Conservation (phyloP, 2,888 invertebrate species). For the Dicyrtomina minuta region DNA sequence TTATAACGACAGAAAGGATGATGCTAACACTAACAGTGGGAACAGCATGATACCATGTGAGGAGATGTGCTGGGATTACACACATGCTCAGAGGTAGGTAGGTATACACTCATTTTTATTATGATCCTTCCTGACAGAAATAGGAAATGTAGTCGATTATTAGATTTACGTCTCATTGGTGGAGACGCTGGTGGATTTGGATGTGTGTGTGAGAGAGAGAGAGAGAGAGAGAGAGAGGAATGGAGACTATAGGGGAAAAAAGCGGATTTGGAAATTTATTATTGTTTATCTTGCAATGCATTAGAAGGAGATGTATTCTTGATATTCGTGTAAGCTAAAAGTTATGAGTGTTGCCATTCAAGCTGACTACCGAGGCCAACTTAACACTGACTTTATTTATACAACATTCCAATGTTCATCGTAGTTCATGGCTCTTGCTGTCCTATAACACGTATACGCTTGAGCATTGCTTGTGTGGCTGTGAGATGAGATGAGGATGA, state of each 20-base stretch:
- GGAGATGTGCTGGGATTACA: too few relatives aligned
- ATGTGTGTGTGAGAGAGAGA: too few relatives aligned
- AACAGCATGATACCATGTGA: too few relatives aligned
- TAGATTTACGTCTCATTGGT: not conserved
- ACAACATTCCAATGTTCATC: not conserved
- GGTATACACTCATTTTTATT: not conserved
- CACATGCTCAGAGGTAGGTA: too few relatives aligned
- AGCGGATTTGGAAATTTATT: not conserved
- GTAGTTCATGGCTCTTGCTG: not conserved
- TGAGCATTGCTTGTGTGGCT: too few relatives aligned
- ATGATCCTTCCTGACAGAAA: constrained; percentile 1
- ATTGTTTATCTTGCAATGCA: constrained; percentile 7
- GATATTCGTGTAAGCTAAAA: not conserved
- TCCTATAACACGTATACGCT: too few relatives aligned
- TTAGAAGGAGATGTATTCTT: not conserved
- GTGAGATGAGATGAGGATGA: too few relatives aligned
- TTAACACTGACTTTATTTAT: constrained; percentile 9
- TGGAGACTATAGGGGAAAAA: not conserved
- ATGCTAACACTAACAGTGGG: too few relatives aligned
- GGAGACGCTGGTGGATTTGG: too few relatives aligned
- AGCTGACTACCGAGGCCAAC: constrained; percentile 4
- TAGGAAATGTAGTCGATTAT: constrained; percentile 2
- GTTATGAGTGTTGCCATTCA: constrained; percentile 6
- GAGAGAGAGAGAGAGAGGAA: not conserved
- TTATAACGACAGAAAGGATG: too few relatives aligned